Base-by-base conservation (phyloP, 2,888 invertebrate species). In the Drosophila peninsularis region DNA sequence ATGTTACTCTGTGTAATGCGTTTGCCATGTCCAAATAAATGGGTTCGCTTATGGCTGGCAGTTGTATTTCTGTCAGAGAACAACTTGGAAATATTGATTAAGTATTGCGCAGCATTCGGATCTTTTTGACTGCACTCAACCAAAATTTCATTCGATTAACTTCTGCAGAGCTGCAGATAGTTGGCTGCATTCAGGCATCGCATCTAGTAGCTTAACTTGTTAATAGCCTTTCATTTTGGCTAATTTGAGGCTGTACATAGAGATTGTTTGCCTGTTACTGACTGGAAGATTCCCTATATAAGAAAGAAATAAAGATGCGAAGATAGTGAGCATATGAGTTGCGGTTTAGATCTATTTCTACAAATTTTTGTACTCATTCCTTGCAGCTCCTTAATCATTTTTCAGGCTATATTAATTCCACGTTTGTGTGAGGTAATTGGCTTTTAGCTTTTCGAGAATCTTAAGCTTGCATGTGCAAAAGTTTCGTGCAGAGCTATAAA, bases 21-120 rank as follows among this genome's bases (percentile, higher is more conserved):
- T 30, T 64, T 52, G 27, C 37, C 53, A 53, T 45, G 65, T 45
- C 24, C 14, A 44, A 44, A n/a, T 45, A 64, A 53, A 45, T n/a
- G 11, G 32, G 37, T 52, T 44, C 17, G n/a, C 7, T 21, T 19
- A 36, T 21, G 21, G 34, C 49, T 50, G 19, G 1, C 39, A 41
- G 39, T 11, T 62, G 32, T 32, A 47, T 21, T 34, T 19, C 13
- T 19, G 27, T 32, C 41, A 49, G 49, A 50, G 32, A 53, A 52
- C n/a, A 17, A 32, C 24, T 13, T 39, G 10, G 3, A 21, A 10
- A 11, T 34, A 42, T 47, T 41, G 66, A 65, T 65, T 47, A 17
- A 10, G 45, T 11, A 13, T 41, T 5, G 13, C 5, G 41, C 13
- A 19, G 13, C 13, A 19, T 1, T 50, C 7, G 4, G 11, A 41